phyloP scores from a whole-genome alignment of 2,888 invertebrate genomes.

The Trissoscelio sp. region DNA sequence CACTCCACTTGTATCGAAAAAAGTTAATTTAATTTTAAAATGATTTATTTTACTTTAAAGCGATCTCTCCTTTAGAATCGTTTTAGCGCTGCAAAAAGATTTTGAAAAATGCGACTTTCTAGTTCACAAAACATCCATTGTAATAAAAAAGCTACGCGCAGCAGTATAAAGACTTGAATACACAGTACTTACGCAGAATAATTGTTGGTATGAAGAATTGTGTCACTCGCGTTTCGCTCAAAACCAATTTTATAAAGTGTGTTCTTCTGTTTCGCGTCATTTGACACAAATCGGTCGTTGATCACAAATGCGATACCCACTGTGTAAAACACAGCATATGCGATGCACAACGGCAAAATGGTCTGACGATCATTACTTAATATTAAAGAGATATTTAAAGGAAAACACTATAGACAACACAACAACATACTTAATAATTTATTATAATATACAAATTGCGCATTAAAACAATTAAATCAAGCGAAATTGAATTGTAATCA shows the following conservation, averaged over 20 bases:
- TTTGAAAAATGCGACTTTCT: too few species aligned
- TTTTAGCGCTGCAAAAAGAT: too few species aligned
- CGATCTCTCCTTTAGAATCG: too few species aligned
- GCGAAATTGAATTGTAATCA: too few species aligned
- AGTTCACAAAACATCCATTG: too few species aligned
- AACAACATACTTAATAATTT: neutral
- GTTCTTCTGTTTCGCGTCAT: constrained; percentile 32
- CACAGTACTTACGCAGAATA: constrained; percentile 2
- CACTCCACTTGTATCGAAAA: too few species aligned
- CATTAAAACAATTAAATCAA: too few species aligned
- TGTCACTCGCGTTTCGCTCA: neutral
- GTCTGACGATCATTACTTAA: constrained; percentile 7
- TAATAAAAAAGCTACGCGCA: too few species aligned
- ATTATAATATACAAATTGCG: too few species aligned
- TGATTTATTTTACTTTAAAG: too few species aligned
- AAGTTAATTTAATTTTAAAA: too few species aligned
- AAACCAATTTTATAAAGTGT: constrained; percentile 1
- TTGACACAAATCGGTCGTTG: constrained; percentile 32
- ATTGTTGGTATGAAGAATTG: neutral
- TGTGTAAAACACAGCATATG: constrained; percentile 1
- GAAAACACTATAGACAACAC: neutral
- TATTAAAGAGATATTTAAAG: neutral
- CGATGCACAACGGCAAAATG: constrained; percentile 12
- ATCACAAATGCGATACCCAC: constrained; percentile 41
- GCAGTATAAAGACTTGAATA: too few species aligned